phyloP scores from a whole-genome alignment of 1,140 invertebrate species.

The Agrypnia vestita region DNA sequence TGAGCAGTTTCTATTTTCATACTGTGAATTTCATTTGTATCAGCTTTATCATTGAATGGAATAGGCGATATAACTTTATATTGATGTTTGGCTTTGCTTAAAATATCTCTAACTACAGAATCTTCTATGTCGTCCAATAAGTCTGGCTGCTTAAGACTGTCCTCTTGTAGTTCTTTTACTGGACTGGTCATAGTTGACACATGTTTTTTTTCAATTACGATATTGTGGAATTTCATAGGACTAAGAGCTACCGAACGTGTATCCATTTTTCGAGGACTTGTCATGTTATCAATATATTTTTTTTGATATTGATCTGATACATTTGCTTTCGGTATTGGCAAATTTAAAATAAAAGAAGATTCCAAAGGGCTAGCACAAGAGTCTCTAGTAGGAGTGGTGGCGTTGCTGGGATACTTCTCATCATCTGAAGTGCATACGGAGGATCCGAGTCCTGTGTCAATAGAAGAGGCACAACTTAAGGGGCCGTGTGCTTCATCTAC shows the following conservation, averaged over 20 bases:
- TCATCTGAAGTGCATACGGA: conserved; percentile 66
- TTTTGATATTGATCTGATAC: background rate
- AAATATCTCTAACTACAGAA: conserved; percentile 15
- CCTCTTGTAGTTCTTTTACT: background rate
- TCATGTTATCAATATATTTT: background rate
- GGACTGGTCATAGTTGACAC: background rate
- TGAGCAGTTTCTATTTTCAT: background rate
- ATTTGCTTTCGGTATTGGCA: background rate
- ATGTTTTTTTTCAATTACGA: background rate
- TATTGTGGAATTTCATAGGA: background rate
- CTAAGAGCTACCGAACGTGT: background rate
- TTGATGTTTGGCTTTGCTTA: background rate
- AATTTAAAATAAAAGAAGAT: conserved; percentile 21
- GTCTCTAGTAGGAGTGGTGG: conserved; percentile 60
- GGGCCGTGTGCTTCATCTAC: conserved; percentile 36
- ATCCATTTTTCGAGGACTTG: background rate
- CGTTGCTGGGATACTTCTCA: conserved; percentile 65
- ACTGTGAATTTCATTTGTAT: background rate
- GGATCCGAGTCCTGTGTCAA: conserved; percentile 66
- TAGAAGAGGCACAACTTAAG: conserved; percentile 54
- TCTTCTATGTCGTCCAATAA: conserved; percentile 12
- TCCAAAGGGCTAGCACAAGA: conserved; percentile 32
- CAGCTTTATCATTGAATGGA: conserved; percentile 10
- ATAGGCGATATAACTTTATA: conserved; percentile 29
- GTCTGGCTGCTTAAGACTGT: background rate